Evolutionary conservation across 2,797 vertebrate genomes (phyloP).

Genomic region (Danio choprae): DNA sequence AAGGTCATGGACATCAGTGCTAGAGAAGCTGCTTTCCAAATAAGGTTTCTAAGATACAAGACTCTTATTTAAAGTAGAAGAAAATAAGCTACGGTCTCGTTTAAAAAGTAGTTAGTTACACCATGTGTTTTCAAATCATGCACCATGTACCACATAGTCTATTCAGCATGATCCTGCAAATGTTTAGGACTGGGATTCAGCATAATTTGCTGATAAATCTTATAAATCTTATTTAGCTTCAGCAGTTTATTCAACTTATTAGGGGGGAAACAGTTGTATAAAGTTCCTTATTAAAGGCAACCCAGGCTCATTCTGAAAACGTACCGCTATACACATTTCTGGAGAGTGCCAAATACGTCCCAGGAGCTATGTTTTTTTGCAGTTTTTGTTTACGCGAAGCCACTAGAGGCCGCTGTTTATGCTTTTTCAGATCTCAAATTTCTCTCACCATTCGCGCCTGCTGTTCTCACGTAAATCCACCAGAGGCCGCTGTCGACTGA

Average conservation of each 20-base stretch:
- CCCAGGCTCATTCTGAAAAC: too few species aligned
- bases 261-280: neutral
- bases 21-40: neutral
- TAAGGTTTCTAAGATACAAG: neutral
- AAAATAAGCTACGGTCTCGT: neutral
- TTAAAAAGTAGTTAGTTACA: neutral
- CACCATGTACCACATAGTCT: neutral
- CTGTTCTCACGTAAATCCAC: too few species aligned
- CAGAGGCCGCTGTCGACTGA: too few species aligned
- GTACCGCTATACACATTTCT: too few species aligned
- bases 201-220: neutral
- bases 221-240: neutral
- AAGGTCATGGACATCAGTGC: constrained; percentile 7
- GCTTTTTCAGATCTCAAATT: too few species aligned
- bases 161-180: neutral
- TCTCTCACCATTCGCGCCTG: too few species aligned
- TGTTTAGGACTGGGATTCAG: neutral
- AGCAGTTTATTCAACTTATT: neutral
- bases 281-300: neutral
- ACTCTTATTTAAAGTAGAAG: neutral
- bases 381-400: too few species aligned
- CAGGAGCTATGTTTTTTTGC: too few species aligned
- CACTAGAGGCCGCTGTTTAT: too few species aligned
- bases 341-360: too few species aligned
- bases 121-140: neutral